Evolutionary conservation across 2,797 vertebrate species (phyloP), one percentile per base, ranked within the genome.

Genomic region (Coreius guichenoti): DNA sequence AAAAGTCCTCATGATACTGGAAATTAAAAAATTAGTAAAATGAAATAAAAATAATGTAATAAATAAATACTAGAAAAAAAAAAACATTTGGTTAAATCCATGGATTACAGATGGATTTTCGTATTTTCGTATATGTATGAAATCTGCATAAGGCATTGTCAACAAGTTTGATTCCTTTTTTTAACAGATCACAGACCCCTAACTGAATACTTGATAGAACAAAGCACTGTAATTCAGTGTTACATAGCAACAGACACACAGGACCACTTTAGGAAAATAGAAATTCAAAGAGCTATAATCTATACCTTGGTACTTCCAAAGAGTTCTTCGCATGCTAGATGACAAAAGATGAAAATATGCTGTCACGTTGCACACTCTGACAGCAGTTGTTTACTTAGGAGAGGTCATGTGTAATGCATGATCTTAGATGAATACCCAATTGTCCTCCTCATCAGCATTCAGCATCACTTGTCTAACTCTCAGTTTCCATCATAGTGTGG

Each of bases 311-410:
- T 51, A 49, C 74, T 56, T 67, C 75, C 65, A 21, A 58, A 58
- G 11, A 47, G 63, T 70, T 84, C 69, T 63, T 61, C 33, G 58
- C 84, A 79, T 47, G 47, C 67, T 43, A 77, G 43, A 43, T 65
- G 74, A 51, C 51, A 82, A 87, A 51, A n/a, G n/a, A 68, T 54
- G 17, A 54, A 65, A 80, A 84, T 72, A 80, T 73, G 79, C 3
- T 12, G 12, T 77, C 84, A 83, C 80, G 81, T 43, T 21, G 56
- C 70, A 87, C 33, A 82, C 67, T 26, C 43, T 63, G 31, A 87
- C 79, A 84, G 51, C 45, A 78, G 72, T 78, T n/a, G 29, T 88
- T 85, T 83, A 47, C 9, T 31, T 29, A 51, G 26, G 79, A 83
- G 70, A 69, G 49, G 58, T 31, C 61, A 23, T 83, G 54, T 84